These are phyloP conservation scores for Timandra comae DNA, from an alignment of 2,888 invertebrate genomes.

Conservation along the genomic window DNA sequence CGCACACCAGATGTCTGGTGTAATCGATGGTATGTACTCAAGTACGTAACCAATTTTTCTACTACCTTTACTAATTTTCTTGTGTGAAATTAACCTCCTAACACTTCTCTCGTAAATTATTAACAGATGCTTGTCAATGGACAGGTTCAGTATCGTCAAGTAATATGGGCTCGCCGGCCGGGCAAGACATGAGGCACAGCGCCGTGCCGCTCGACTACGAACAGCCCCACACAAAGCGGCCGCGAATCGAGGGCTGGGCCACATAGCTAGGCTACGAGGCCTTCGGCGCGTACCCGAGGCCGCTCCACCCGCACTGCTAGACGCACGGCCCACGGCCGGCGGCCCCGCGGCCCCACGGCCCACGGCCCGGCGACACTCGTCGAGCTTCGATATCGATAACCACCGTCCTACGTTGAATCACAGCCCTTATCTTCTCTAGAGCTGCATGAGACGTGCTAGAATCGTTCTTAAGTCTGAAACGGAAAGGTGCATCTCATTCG, in stretches of 20 bases:
- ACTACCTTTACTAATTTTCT: neutral
- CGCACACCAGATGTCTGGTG: slow-evolving; percentile 58
- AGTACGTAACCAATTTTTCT: neutral
- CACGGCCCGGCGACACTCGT: slow-evolving; percentile 29
- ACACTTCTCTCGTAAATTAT: too few relatives aligned
- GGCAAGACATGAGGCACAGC: slow-evolving; percentile 72
- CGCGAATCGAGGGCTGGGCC: slow-evolving; percentile 94
- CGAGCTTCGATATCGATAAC: slow-evolving; percentile 44
- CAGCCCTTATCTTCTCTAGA: slow-evolving; percentile 15
- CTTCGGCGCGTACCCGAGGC: slow-evolving; percentile 71
- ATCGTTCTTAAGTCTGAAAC: slow-evolving; percentile 45
- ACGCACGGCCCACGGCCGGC: slow-evolving; percentile 28
- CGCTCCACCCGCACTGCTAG: slow-evolving; percentile 73
- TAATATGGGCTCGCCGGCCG: slow-evolving; percentile 85
- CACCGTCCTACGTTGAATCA: slow-evolving; percentile 30
- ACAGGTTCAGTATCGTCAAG: slow-evolving; percentile 89
- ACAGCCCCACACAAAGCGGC: slow-evolving; percentile 84
- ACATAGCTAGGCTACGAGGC: slow-evolving; percentile 83
- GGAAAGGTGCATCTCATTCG: slow-evolving; percentile 47
- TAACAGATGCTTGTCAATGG: slow-evolving; percentile 31
- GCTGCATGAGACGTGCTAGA: slow-evolving; percentile 16
- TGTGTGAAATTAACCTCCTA: too few relatives aligned
- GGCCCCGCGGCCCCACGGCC: slow-evolving; percentile 26
- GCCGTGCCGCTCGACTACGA: slow-evolving; percentile 71
- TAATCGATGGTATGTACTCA: slow-evolving; percentile 56